phyloP scores from a whole-genome alignment of 2,113 vertebrate genomes.

The Tragelaphus imberbis region DNA sequence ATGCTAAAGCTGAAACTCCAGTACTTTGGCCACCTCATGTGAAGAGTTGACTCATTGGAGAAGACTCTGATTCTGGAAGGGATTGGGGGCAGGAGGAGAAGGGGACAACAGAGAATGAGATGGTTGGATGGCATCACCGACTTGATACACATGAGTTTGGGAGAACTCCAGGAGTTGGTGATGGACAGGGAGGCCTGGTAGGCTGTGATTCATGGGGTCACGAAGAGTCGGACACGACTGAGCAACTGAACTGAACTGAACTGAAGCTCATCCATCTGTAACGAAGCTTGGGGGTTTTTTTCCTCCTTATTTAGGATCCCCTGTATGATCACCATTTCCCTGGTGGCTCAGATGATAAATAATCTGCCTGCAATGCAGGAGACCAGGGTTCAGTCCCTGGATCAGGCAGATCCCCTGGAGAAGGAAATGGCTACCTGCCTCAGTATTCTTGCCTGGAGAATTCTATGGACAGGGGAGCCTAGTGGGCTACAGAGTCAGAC shows the following conservation, averaged over 20 bases:
- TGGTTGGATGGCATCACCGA: no score
- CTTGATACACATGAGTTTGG: no score
- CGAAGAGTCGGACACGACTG: rapidly evolving
- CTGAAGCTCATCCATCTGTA: not conserved
- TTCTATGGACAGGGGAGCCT: not conserved
- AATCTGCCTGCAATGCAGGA: not conserved
- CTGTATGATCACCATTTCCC: not conserved
- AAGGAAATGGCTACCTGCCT: not conserved
- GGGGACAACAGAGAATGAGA: no score
- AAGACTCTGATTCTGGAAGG: no score
- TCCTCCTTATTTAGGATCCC: not conserved
- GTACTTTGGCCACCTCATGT: no score
- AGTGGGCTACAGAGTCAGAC: not conserved
- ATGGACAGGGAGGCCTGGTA: no score
- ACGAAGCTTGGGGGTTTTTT: not conserved
- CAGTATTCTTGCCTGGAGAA: not conserved
- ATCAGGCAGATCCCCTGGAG: not conserved
- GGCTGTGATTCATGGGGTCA: no score
- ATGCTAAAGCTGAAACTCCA: no score
- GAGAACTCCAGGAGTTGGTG: no score
- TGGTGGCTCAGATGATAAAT: not conserved
- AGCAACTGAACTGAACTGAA: no score
- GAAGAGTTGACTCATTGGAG: no score
- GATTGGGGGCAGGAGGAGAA: no score
- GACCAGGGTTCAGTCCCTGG: not conserved